Base-by-base conservation (phyloP, 2,797 vertebrate species). In the Echiichthys vipera region DNA sequence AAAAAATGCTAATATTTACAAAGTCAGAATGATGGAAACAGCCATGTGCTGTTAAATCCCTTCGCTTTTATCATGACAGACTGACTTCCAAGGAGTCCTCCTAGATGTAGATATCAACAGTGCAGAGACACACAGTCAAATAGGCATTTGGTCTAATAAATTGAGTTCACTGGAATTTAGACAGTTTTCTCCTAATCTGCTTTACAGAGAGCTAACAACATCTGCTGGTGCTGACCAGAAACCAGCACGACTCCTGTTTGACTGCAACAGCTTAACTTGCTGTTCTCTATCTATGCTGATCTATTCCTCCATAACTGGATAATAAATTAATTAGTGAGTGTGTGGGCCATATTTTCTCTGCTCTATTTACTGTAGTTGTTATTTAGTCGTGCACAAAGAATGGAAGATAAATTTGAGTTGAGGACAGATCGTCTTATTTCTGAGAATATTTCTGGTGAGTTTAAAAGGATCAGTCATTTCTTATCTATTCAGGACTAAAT, bases 1-100 rank as follows among this genome's bases (percentile, higher is more conserved):
- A 56, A 22, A 74, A 27, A 74, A 61, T 6, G 14, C 42, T 62
- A 81, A 81, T 81, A 81, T 90, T 91, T 86, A 82, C 64, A 50
- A 36, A 74, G 32, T 37, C 3, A 18, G 25, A 25, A 1, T 15
- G 71, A 74, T 71, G 40, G n/a, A 32, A 58, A 43, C 37, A 32
- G 51, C n/a, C n/a, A 15, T 40, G 39, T 45, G 32, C 46, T 40
- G 51, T n/a, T 54, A 25, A 20, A 57, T 39, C 43, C 77, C 24
- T 36, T 32, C 20, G 25, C 8, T 6, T 57, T 59, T 77, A 34
- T 70, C 63, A 46, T 8, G 39, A 12, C 22, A 54, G 43, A 50
- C 65, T 36, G 11, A 36, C 49, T 11, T 2, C 12, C 3, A 36
- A 22, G 8, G 34, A 27, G 13, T 57, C 43, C 17, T 71, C 50